phyloP scores from a whole-genome alignment of 2,888 invertebrate genomes.

The Ophion costatus region DNA sequence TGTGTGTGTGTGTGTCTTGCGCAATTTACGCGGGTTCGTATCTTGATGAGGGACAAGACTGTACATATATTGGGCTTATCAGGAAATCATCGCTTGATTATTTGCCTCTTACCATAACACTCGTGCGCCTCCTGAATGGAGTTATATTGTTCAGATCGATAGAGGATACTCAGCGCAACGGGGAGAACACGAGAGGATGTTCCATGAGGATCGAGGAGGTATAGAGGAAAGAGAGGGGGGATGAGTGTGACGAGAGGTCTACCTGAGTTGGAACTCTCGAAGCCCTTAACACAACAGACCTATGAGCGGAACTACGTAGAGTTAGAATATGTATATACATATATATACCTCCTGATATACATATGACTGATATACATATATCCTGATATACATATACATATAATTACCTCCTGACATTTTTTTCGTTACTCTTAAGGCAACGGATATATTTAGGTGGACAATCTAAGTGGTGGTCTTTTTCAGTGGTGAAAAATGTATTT shows the following conservation, averaged over 20 bases:
- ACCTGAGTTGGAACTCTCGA: constrained; percentile 58
- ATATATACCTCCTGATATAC: no score
- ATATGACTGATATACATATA: no score
- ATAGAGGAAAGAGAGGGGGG: constrained; percentile 18
- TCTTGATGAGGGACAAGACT: constrained; percentile 29
- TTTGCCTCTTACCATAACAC: constrained; percentile 66
- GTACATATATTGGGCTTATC: constrained; percentile 40
- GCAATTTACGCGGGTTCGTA: constrained; percentile 36
- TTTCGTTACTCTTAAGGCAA: no score
- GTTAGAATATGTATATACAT: no score
- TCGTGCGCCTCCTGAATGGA: constrained; percentile 59
- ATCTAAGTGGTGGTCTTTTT: no score
- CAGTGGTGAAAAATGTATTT: no score
- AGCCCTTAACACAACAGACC: constrained; percentile 36
- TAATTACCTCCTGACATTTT: no score
- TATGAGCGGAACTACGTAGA: constrained; percentile 24
- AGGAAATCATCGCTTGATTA: constrained; percentile 64
- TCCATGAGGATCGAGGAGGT: constrained; percentile 38
- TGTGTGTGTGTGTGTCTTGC: not conserved
- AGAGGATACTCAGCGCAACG: constrained; percentile 44
- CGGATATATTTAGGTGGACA: no score
- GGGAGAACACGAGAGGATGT: constrained; percentile 27
- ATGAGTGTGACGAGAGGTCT: constrained; percentile 46
- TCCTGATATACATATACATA: no score
- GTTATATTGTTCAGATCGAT: constrained; percentile 64